Evolutionary conservation across 2,797 vertebrate genomes (phyloP).

Genomic region (Karalla daura): DNA sequence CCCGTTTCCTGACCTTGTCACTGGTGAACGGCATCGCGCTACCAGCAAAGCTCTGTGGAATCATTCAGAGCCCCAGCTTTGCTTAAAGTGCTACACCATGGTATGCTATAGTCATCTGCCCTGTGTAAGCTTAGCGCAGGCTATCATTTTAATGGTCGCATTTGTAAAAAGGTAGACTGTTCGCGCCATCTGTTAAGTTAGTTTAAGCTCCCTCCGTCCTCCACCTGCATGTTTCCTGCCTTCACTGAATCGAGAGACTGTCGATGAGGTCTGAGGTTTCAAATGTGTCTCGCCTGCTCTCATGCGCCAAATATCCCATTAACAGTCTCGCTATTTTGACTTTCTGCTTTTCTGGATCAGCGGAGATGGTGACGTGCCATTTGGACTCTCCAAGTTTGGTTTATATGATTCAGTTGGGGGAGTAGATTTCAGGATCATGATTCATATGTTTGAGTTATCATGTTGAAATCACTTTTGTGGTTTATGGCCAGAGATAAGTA

Average conservation of each 20-base stretch:
- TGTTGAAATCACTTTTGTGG: slow-evolving; percentile 34
- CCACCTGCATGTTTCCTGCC: slow-evolving; percentile 35
- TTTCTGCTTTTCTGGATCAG: slow-evolving; percentile 12
- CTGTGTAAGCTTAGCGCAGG: slow-evolving; percentile 7
- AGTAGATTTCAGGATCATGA: slow-evolving; percentile 19
- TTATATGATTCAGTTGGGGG: slow-evolving; percentile 19
- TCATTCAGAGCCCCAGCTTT: slow-evolving; percentile 32
- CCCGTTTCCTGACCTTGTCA: slow-evolving; percentile 21
- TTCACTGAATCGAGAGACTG: slow-evolving; percentile 2
- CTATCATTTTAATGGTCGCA: slow-evolving; percentile 25
- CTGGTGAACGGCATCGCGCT: slow-evolving; percentile 37
- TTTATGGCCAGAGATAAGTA: slow-evolving; percentile 36
- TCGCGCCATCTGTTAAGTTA: slow-evolving; percentile 36
- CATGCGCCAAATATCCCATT: not conserved
- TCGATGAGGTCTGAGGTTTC: slow-evolving; percentile 2
- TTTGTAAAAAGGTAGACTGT: slow-evolving; percentile 5
- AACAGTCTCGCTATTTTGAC: not conserved
- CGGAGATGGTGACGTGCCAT: slow-evolving; percentile 19
- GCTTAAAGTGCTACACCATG: not conserved
- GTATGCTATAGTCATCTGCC: slow-evolving; percentile 21
- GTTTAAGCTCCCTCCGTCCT: slow-evolving; percentile 26
- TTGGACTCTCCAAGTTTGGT: not conserved
- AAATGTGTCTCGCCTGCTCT: not conserved
- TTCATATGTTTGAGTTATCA: slow-evolving; percentile 18
- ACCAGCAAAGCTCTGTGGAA: slow-evolving; percentile 51